A percentile compares a stretch with the other conserved stretches of the same genome.
These are phyloP conservation scores for Apaloderma vittatum DNA, from an alignment of 2,113 vertebrate genomes.

Conservation along the genomic window DNA sequence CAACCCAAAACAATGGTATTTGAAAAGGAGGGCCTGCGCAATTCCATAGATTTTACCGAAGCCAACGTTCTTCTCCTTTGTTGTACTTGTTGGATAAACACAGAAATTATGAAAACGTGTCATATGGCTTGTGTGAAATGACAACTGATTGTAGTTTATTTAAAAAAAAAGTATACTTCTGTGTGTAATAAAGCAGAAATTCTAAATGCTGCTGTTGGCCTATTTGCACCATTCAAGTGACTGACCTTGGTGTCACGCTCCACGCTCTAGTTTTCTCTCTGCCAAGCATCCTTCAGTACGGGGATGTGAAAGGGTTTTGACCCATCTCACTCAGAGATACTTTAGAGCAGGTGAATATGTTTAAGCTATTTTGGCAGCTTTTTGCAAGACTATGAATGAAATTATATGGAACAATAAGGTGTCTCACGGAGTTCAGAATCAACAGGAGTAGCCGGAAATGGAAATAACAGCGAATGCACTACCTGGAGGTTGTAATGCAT, in stretches of 20 bases:
- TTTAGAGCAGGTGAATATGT: too few species aligned
- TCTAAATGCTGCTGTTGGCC: conserved; percentile 16
- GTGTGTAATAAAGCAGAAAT: conserved; percentile 42
- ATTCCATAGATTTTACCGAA: not conserved
- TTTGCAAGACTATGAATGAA: not conserved
- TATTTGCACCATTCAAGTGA: not conserved
- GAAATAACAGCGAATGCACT: not conserved
- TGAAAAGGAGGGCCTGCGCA: not conserved
- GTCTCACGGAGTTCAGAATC: not conserved
- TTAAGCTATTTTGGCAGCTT: not conserved
- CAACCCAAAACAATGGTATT: not conserved
- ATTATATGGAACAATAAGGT: not conserved
- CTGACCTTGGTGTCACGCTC: not conserved
- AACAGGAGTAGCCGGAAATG: not conserved
- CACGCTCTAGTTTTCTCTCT: not conserved
- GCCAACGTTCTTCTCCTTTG: not conserved
- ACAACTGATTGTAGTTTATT: not conserved
- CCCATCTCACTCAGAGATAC: not conserved
- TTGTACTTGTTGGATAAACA: not conserved
- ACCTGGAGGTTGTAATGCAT: not conserved
- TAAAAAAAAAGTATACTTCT: not conserved
- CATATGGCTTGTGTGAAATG: conserved; percentile 17
- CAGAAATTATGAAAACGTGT: not conserved
- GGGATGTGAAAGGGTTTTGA: not conserved
- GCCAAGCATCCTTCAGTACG: not conserved